Evolutionary conservation across 1,140 invertebrate genomes (phyloP).

Genomic region (Aphelinus certus): DNA sequence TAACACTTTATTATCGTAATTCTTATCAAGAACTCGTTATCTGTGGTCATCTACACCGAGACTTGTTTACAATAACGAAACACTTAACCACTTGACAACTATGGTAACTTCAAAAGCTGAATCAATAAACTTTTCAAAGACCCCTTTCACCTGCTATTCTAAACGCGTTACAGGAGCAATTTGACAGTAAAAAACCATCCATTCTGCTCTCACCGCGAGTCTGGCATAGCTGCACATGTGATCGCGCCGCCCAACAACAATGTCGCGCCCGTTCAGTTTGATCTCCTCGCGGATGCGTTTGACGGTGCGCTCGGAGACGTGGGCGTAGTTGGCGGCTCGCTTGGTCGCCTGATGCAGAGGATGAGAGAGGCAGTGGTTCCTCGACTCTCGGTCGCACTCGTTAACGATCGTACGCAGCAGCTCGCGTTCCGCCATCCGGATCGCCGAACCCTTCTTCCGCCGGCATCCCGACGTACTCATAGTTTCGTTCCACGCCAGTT

Average conservation of each 20-base stretch:
- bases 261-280: slow-evolving; percentile 32
- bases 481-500: background rate
- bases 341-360: slow-evolving; percentile 33
- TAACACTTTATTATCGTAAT: slow-evolving; percentile 6
- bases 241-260: slow-evolving; percentile 1
- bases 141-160: too few species aligned
- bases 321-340: slow-evolving; percentile 32
- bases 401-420: slow-evolving; percentile 38
- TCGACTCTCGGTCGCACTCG: slow-evolving; percentile 35
- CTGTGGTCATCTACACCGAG: background rate
- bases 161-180: too few species aligned
- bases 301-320: slow-evolving; percentile 36
- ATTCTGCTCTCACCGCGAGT: too few species aligned
- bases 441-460: slow-evolving; percentile 32
- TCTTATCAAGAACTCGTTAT: background rate
- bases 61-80: too few species aligned
- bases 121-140: too few species aligned
- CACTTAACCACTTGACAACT: too few species aligned
- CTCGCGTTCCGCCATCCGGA: slow-evolving; percentile 32
- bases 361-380: slow-evolving; percentile 27
- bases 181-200: too few species aligned
- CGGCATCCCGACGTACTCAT: background rate
- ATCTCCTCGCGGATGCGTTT: slow-evolving; percentile 38
- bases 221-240: too few species aligned
- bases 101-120: too few species aligned